Evolutionary conservation across 2,888 invertebrate genomes (phyloP), one percentile per base, ranked within the genome.

Genomic region (Trisateles emortualis): DNA sequence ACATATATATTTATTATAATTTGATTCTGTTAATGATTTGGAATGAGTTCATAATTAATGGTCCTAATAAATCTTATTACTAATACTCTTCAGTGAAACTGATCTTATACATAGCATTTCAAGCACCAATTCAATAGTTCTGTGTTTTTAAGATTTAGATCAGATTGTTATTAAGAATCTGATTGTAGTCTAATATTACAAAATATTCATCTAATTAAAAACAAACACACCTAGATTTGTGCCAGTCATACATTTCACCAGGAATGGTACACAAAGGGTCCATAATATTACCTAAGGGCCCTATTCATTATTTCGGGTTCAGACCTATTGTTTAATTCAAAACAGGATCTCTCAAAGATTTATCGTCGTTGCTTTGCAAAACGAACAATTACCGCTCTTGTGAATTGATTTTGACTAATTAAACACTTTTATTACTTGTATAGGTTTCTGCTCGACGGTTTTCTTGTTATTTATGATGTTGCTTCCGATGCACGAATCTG

Each of bases 361-460:
- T 84, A 84, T 84, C 64, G 79, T 66, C 50, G 57, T 59, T 72
- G 68, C 67, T 74, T 74, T 72, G 70, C 68, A 71, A 74, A 76
- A 72, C 57, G 69, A 80, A 84, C 85, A 84, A 84, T 83, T 81
- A 79, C 74, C 64, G 71, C 60, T 63, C 59, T 56, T 59, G 65
- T 71, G 72, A 84, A 85, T 84, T 85, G 86, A 84, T 85, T 83
- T 84, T 79, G 74, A 79, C 74, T 81, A 83, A 83, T 84, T 84
- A 78, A 82, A 83, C 76, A 78, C 74, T 80, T 83, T 81, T 78
- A 80, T 78, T 75, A 74, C 74, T 72, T 74, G 75, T 69, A 69
- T 54, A 64, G 64, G 64, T 54, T 22, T 52, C 56, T 43, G 39
- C 36, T 19, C 22, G 35, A 53, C 38, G 40, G 50, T 59, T 68